Base-by-base conservation (phyloP, 2,113 vertebrate species). In the Phocoena sinus region DNA sequence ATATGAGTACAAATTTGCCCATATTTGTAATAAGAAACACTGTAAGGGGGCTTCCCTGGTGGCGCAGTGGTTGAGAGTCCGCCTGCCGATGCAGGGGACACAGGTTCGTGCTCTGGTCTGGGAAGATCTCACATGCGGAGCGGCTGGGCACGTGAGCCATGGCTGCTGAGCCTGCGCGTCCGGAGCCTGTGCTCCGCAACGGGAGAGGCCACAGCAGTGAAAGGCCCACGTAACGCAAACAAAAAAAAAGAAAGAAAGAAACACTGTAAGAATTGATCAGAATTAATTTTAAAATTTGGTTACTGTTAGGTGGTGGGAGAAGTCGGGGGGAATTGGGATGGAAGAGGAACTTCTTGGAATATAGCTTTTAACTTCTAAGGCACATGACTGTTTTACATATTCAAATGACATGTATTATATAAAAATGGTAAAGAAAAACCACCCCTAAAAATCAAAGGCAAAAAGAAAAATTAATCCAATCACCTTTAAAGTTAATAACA, bases 351-450 rank as follows among this genome's bases (percentile, higher is more conserved):
- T 73, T 71, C 47, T n/a, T 87, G 58, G 28, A 73, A 3, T 58
- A 47, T 53, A 63, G 33, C 33, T 81, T 89, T 87, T 86, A 96
- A 38, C 62, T 73, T 86, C 79, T 92, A 80, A 80, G 71, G 60
- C 20, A 36, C 5, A 9, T 63, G 21, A 53, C 44, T 74, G 28
- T 76, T 94, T 81, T 76, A 58, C 60, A 94, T 76, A 56, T 36
- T 77, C 21, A 60, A 95, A 93, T 79, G 80, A 25, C 71, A 4
- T 13, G 33, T 56, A 17, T 60, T 63, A 38, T 23, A 88, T 76
- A 71, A 71, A 44, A 90, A 41, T 12, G 31, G 25, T 89, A 94
- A 94, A 44, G 47, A 73, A 90, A 93, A 36, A 13, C 10, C 31
- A 26, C 50, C 15, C 21, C 71, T 89, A 79, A 79, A 97, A 88